These are phyloP conservation scores for Characodon lateralis DNA, from an alignment of 2,797 vertebrate species.

Conservation along the genomic window DNA sequence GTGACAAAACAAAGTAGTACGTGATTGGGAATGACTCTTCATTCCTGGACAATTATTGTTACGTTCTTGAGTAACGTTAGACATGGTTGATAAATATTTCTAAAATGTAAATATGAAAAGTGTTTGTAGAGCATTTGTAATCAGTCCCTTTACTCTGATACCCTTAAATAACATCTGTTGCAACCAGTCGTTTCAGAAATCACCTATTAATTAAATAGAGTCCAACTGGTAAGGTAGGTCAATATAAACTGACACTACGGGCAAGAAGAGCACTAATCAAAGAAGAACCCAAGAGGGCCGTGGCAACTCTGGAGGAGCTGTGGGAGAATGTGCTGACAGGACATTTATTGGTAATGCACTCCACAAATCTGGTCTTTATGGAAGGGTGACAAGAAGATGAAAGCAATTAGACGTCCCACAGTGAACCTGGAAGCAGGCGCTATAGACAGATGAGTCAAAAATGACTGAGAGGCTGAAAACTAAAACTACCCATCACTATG, in stretches of 20 bases:
- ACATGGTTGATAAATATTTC: background rate
- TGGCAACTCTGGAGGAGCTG: background rate
- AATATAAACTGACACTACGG: too few relatives aligned
- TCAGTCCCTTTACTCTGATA: background rate
- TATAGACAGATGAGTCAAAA: too few relatives aligned
- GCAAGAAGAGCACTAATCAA: too few relatives aligned
- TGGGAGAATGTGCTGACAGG: too few relatives aligned
- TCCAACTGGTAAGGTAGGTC: background rate
- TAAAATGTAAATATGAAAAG: background rate
- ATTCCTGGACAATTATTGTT: too few relatives aligned
- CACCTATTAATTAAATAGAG: background rate
- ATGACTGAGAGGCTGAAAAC: background rate
- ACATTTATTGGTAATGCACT: background rate
- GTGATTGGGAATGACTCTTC: background rate
- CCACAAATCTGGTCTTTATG: background rate
- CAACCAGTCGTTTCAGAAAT: too few relatives aligned
- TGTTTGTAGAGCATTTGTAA: background rate
- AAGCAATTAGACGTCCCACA: background rate
- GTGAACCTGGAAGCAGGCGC: background rate
- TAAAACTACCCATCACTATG: background rate
- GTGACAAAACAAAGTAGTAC: background rate
- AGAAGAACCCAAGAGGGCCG: too few relatives aligned
- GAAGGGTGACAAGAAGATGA: background rate
- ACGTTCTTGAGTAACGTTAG: too few relatives aligned
- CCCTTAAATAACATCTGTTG: too few relatives aligned